Conservation (phyloP, 2,888 invertebrate genomes). For the Microlaimidae sp. region DNA sequence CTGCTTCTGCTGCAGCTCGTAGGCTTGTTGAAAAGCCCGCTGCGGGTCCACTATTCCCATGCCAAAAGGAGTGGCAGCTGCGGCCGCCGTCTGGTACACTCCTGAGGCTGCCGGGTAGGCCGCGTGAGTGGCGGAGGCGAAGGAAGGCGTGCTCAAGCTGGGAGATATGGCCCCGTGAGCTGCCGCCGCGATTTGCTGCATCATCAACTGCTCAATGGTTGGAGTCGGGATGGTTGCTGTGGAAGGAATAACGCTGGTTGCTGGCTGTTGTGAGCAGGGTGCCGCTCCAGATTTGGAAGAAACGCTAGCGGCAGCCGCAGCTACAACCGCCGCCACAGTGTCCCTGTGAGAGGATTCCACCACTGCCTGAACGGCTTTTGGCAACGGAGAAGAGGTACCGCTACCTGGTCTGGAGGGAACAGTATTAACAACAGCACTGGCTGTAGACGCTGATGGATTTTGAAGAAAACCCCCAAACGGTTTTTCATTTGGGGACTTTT, state of each 20-base stretch:
- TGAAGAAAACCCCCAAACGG: too few species aligned
- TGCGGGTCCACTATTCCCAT: neutral
- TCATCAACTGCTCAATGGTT: neutral
- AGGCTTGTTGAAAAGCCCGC: neutral
- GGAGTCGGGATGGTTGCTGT: neutral
- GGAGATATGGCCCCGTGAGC: neutral
- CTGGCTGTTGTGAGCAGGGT: too few species aligned
- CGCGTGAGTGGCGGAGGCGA: neutral
- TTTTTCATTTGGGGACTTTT: neutral
- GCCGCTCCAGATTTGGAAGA: neutral
- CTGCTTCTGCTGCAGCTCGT: constrained; percentile 14
- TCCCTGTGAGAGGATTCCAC: neutral
- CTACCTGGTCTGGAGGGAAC: too few species aligned
- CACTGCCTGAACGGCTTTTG: neutral
- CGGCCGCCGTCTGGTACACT: neutral
- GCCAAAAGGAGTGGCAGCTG: neutral
- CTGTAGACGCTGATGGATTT: too few species aligned
- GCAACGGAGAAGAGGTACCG: too few species aligned
- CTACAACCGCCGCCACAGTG: neutral
- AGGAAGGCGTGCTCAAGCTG: neutral
- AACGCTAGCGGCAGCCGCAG: neutral
- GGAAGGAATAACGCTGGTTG: neutral
- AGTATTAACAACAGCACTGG: too few species aligned
- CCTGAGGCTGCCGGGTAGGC: neutral
- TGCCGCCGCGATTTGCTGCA: neutral